These are phyloP conservation scores for Tympanoctomys barrerae DNA, from an alignment of 2,797 vertebrate genomes.

Conservation along the genomic window DNA sequence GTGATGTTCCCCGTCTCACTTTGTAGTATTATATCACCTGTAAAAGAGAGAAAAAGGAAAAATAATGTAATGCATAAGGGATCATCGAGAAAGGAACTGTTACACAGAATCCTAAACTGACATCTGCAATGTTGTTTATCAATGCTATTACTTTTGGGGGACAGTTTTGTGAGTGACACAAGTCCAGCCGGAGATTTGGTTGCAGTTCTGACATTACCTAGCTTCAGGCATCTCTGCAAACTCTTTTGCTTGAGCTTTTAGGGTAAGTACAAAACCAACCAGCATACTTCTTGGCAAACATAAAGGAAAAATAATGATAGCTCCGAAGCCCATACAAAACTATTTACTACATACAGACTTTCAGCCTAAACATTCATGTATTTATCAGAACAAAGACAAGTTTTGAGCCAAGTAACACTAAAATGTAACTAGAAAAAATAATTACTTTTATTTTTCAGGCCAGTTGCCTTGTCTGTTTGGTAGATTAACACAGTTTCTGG, in stretches of 20 bases:
- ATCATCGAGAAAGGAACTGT: conserved; percentile 37
- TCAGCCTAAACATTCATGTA: conserved; percentile 48
- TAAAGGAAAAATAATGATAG: neutral
- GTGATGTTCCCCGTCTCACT: conserved; percentile 92
- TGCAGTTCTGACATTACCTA: conserved; percentile 43
- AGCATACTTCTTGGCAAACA: conserved; percentile 9
- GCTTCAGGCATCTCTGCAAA: neutral
- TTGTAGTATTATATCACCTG: conserved; percentile 92
- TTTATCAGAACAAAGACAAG: conserved; percentile 63
- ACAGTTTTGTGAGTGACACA: conserved; percentile 36
- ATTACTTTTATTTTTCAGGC: conserved; percentile 30
- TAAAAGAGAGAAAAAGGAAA: conserved; percentile 75
- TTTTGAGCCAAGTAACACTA: conserved; percentile 58
- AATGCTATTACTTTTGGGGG: neutral
- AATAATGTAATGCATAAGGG: conserved; percentile 13
- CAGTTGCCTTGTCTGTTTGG: neutral
- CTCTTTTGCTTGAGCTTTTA: neutral
- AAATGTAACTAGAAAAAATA: conserved; percentile 12
- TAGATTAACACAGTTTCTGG: conserved; percentile 50
- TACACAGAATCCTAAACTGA: conserved; percentile 21
- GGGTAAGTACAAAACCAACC: conserved; percentile 44
- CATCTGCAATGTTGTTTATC: neutral
- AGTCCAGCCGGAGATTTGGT: conserved; percentile 29
- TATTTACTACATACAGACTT: conserved; percentile 30
- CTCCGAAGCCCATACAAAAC: conserved; percentile 6